Conservation (phyloP, 92 coral and sea anemone species). For the Epizoanthus fatuus region DNA sequence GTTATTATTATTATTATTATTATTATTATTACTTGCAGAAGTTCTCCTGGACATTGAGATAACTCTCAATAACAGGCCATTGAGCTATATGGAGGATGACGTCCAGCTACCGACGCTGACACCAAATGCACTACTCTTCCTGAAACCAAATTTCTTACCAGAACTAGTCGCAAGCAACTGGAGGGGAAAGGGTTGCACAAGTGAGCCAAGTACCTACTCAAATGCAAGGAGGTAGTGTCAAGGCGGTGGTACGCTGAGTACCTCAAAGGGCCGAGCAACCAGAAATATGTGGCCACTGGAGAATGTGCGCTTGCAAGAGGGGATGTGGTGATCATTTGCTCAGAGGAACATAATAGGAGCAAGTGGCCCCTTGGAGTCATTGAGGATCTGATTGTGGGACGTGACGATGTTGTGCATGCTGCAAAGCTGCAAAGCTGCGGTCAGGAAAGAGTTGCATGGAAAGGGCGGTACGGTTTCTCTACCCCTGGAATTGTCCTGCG, state of each 20-base stretch:
- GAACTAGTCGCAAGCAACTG: background rate
- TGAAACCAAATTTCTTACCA: background rate
- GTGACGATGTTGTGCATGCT: no score
- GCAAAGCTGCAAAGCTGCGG: background rate
- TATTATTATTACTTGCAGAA: no score
- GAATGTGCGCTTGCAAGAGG: background rate
- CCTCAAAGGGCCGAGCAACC: background rate
- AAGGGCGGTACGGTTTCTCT: background rate
- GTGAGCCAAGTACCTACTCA: background rate
- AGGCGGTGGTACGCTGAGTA: conserved; percentile 4
- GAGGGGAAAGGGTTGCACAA: background rate
- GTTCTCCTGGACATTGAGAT: background rate
- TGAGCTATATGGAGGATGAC: conserved; percentile 3
- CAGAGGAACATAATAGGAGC: conserved; percentile 14
- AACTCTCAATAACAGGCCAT: conserved; percentile 10
- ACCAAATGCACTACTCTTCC: background rate
- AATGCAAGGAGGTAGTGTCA: conserved; percentile 2
- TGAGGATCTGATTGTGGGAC: background rate
- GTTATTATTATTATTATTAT: no score
- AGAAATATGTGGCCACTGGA: no score
- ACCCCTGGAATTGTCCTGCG: background rate
- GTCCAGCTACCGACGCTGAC: background rate
- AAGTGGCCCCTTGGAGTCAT: conserved; percentile 20
- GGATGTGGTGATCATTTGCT: conserved; percentile 4
- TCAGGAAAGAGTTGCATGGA: background rate